A percentile compares a stretch with the other conserved stretches of the same genome.
These are phyloP conservation scores for Ramazzottius varieornatus DNA, from an alignment of 2,888 invertebrate genomes.

Conservation along the genomic window DNA sequence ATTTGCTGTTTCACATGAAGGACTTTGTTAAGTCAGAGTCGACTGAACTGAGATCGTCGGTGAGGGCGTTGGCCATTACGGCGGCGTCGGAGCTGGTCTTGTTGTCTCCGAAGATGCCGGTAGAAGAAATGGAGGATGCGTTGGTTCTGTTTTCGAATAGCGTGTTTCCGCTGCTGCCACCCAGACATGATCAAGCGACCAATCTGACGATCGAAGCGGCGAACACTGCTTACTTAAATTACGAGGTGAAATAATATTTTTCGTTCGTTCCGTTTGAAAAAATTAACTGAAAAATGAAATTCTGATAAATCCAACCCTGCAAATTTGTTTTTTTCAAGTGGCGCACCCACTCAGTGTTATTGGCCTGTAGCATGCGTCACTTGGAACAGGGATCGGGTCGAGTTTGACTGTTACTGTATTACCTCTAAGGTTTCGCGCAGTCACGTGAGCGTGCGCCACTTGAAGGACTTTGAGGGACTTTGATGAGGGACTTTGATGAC, in stretches of 20 bases:
- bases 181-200: not conserved
- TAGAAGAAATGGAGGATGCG: not conserved
- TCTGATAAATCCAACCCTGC: no score
- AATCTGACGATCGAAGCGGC: not conserved
- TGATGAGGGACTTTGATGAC: no score
- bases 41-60: not conserved
- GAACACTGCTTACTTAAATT: not conserved
- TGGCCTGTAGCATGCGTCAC: no score
- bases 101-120: not conserved
- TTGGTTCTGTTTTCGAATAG: not conserved
- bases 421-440: no score
- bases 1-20: not conserved
- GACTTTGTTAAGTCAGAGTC: not conserved
- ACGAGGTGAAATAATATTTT: not conserved
- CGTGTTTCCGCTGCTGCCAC: not conserved
- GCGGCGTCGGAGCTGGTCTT: not conserved
- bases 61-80: not conserved
- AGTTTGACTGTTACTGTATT: no score
- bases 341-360: no score
- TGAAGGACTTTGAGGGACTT: no score
- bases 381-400: no score
- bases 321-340: no score
- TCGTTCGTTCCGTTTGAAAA: not conserved
- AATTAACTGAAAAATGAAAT: no score
- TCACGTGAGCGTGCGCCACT: no score